Evolutionary conservation across 2,797 vertebrate species (phyloP).

Genomic region (Graptemys geographica): DNA sequence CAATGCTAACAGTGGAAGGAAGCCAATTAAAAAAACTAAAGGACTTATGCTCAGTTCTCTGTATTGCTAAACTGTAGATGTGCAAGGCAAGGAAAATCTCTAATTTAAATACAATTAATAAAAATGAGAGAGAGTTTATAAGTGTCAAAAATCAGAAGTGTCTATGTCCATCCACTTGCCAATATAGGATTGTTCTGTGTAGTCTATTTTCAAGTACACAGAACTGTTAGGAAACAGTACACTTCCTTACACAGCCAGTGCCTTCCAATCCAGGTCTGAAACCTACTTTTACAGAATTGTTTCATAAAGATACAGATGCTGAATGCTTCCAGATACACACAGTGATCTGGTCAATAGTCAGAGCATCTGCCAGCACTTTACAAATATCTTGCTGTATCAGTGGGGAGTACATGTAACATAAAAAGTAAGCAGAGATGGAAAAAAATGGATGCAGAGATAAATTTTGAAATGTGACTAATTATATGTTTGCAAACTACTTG

Average conservation of each 20-base stretch:
- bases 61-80: neutral
- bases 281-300: neutral
- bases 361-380: neutral
- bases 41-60: neutral
- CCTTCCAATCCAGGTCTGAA: neutral
- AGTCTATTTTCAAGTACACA: neutral
- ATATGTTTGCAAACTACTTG: constrained; percentile 8
- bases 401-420: neutral
- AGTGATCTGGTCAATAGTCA: neutral
- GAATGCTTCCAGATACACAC: neutral
- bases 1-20: neutral
- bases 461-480: neutral
- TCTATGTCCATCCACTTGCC: neutral
- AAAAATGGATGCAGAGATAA: accelerated
- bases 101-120: neutral
- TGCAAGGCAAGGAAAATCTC: neutral
- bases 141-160: neutral
- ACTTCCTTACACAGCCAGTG: neutral
- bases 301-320: neutral
- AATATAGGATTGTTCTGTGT: neutral
- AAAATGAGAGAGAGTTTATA: neutral
- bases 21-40: neutral
- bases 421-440: constrained; percentile 2
- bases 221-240: neutral
- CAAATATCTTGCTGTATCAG: neutral